Evolutionary conservation across 2,888 invertebrate species (phyloP).

Genomic region (Torymus aiolomorphi): DNA sequence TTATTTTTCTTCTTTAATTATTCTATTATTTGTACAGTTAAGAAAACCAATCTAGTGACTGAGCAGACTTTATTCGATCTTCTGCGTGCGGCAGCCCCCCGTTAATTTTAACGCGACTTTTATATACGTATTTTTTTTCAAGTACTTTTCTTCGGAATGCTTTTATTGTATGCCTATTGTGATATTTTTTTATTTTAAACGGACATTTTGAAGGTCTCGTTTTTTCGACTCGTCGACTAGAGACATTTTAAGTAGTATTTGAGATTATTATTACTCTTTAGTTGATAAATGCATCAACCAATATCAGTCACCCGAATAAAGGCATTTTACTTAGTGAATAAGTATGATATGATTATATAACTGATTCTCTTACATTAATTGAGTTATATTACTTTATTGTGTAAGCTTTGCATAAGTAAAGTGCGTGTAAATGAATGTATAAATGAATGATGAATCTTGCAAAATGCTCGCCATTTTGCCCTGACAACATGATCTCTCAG

Average conservation of each 20-base stretch:
- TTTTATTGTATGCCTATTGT: not conserved
- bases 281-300: not conserved
- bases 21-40: slow-evolving; percentile 12
- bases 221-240: no score
- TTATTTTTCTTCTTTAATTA: slow-evolving; percentile 24
- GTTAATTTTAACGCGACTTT: not conserved
- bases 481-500: slow-evolving; percentile 50
- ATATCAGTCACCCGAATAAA: slow-evolving; percentile 31
- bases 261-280: no score
- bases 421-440: slow-evolving; percentile 52
- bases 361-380: slow-evolving; percentile 16
- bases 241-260: no score
- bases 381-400: slow-evolving; percentile 20
- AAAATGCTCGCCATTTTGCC: slow-evolving; percentile 21
- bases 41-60: slow-evolving; percentile 32
- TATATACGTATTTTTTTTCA: not conserved
- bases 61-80: slow-evolving; percentile 13
- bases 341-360: slow-evolving; percentile 20
- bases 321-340: slow-evolving; percentile 38
- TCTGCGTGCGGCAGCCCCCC: not conserved
- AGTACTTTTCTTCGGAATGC: not conserved
- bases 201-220: no score
- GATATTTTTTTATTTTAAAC: not conserved
- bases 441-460: slow-evolving; percentile 31
- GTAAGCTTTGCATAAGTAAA: slow-evolving; percentile 5